These are phyloP conservation scores for Andrena praecox DNA, from an alignment of 2,888 invertebrate species.

Conservation along the genomic window DNA sequence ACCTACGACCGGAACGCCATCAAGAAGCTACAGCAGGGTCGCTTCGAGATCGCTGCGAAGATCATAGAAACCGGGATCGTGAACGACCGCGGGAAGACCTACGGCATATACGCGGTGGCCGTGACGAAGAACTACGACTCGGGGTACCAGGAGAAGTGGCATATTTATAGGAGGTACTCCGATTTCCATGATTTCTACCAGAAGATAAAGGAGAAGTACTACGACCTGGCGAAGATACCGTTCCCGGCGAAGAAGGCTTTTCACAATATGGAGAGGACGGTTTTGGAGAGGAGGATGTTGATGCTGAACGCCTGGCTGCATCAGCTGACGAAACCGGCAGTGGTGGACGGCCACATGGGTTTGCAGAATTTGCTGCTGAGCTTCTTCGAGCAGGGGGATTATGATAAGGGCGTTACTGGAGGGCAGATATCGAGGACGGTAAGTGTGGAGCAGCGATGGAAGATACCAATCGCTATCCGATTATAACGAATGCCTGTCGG, in stretches of 20 bases:
- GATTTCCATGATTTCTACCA: constrained; percentile 96
- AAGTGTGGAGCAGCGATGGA: constrained; percentile 63
- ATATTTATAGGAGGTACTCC: constrained; percentile 96
- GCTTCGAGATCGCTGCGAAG: constrained; percentile 80
- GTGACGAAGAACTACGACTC: constrained; percentile 90
- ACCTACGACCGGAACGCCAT: constrained; percentile 80
- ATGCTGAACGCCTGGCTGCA: constrained; percentile 93
- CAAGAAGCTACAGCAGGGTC: constrained; percentile 82
- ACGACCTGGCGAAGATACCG: constrained; percentile 90
- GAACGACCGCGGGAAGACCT: constrained; percentile 93
- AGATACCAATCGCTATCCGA: not conserved
- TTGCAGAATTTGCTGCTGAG: constrained; percentile 88
- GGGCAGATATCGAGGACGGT: constrained; percentile 88
- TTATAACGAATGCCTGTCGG: not conserved
- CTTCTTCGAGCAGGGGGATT: constrained; percentile 90
- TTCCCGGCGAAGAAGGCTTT: constrained; percentile 98
- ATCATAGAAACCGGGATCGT: constrained; percentile 88
- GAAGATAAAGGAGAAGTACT: constrained; percentile 93
- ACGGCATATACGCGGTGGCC: constrained; percentile 95
- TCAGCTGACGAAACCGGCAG: constrained; percentile 88
- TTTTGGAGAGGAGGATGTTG: constrained; percentile 93
- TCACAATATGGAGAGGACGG: constrained; percentile 94
- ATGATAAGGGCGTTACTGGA: constrained; percentile 88
- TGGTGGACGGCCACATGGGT: constrained; percentile 88
- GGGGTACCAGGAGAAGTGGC: constrained; percentile 92